Percentiles rank a stretch among this genome's conserved stretches.
These are phyloP conservation scores for Corythornis vintsioides DNA, from an alignment of 2,113 vertebrate species.

Conservation along the genomic window DNA sequence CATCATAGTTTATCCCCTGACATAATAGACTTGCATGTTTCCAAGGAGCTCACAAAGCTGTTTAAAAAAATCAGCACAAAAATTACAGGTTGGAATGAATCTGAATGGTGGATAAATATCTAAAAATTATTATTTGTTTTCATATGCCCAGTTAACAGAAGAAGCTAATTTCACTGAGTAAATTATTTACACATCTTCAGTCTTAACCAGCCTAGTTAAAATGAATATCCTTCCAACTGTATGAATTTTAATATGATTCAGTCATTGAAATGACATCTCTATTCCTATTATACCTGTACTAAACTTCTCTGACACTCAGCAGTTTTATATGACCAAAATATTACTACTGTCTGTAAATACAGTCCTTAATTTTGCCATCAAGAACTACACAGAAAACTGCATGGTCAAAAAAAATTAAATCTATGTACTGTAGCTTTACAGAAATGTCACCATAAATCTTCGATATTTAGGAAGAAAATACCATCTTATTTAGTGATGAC, in stretches of 20 bases:
- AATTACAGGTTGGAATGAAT: background rate
- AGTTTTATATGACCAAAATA: background rate
- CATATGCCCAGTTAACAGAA: background rate
- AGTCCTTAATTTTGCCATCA: background rate
- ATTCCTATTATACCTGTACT: background rate
- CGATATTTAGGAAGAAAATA: background rate
- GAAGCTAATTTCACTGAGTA: background rate
- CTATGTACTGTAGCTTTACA: background rate
- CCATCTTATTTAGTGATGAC: background rate
- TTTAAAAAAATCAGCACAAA: background rate
- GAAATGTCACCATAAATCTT: conserved; percentile 19
- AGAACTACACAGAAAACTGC: background rate
- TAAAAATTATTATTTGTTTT: background rate
- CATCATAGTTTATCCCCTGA: background rate
- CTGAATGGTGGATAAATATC: background rate
- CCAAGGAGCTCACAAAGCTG: background rate
- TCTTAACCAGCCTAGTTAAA: background rate
- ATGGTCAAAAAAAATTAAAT: background rate
- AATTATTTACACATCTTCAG: background rate
- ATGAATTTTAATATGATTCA: background rate
- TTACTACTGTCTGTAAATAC: background rate
- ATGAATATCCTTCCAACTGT: background rate
- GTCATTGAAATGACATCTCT: background rate
- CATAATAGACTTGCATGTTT: background rate
- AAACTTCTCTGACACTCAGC: background rate